phyloP scores from a whole-genome alignment of 2,888 invertebrate genomes.

The Penaeus monodon region DNA sequence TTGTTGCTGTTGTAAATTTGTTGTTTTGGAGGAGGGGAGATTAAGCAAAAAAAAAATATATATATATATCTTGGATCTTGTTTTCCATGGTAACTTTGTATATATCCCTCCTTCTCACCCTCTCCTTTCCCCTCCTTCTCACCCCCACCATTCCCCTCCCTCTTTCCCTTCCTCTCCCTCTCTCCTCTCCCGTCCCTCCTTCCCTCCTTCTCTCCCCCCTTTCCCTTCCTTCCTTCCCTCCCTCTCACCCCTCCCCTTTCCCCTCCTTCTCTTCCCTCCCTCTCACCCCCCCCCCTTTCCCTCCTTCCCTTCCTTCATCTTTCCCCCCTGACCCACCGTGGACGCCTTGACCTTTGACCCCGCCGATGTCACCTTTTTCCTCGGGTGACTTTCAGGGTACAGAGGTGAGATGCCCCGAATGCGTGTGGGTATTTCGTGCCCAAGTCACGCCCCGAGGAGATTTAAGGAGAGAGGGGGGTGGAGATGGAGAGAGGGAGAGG shows the following conservation, averaged over 20 bases:
- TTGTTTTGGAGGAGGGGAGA: not conserved
- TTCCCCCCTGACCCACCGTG: not conserved
- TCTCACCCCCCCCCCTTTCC: too few species aligned
- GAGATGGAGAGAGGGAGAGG: not conserved
- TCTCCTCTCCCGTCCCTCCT: too few species aligned
- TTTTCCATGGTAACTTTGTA: too few species aligned
- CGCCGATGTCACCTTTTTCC: not conserved
- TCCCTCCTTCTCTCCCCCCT: not conserved
- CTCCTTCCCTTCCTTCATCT: too few species aligned
- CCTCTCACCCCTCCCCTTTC: not conserved
- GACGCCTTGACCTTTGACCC: slow-evolving; percentile 5
- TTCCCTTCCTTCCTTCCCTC: not conserved
- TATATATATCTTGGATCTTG: too few species aligned
- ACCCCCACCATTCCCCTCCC: too few species aligned
- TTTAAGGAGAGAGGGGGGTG: not conserved
- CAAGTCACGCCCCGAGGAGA: not conserved
- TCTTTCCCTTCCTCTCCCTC: rapidly evolving
- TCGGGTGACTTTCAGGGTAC: not conserved
- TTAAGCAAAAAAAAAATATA: not conserved
- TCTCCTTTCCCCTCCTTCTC: too few species aligned
- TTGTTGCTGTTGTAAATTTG: too few species aligned
- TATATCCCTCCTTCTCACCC: too few species aligned
- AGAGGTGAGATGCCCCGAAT: not conserved
- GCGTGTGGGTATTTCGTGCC: too few species aligned
- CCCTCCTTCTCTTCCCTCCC: too few species aligned